Base-by-base conservation (phyloP, 2,888 invertebrate species). In the Clitarchus hookeri region DNA sequence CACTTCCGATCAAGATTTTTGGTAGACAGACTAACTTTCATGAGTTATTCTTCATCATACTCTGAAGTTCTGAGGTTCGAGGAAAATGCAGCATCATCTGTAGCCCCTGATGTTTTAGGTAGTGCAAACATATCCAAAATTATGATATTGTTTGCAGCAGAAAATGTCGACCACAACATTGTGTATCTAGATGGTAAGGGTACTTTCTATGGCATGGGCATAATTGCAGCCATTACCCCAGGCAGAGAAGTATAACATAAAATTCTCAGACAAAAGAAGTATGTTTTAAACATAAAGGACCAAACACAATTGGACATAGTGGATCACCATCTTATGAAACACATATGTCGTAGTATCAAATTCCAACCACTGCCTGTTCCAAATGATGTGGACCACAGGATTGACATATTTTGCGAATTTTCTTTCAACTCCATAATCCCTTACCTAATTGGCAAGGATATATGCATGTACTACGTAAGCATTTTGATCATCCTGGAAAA, bases 81-180 rank as follows among this genome's bases (percentile, higher is more conserved):
- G 25, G 79, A 12, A 79, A 79, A 79, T n/a, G 79, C 79, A 26
- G 25, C 79, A 26, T n/a, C 0, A 26, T 79, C 23, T 19, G 79
- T 79, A 26, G 23, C 79, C 13, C 79, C 79, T 12, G 79, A 79
- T n/a, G 6, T 19, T n/a, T 79, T 79, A 79, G 23, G 79, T 79
- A 26, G 79, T 79, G 79, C 13, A 6, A 79, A 6, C 9, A 27
- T n/a, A n/a, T 79, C 79, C n/a, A 79, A 79, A n/a, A n/a, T 79
- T 12, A 79, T 79, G 23, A 12, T 79, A 23, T 23, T n/a, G 79
- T 79, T 79, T 79, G 79, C 79, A 79, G 79, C 79, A 26, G 79
- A 79, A 12, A 79, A 79, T 79, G 79, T 79, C 25, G 25, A 79
- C n/a, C n/a, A n/a, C 79, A 79, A 79, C 79, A 79, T 79, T n/a